These are phyloP conservation scores for Hippocampus comes DNA, from an alignment of 2,113 vertebrate species.

Conservation along the genomic window DNA sequence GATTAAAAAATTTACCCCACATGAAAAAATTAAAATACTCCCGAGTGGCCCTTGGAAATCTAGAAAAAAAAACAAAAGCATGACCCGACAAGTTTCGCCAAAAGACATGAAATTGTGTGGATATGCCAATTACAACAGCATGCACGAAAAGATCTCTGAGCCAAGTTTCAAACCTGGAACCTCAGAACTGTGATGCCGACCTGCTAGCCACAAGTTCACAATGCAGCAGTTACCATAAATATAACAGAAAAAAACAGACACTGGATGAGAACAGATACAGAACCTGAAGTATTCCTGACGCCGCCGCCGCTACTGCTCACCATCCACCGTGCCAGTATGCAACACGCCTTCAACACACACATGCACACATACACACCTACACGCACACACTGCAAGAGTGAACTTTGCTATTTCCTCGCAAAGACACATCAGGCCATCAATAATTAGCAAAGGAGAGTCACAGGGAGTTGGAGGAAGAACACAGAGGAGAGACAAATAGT, in stretches of 20 bases:
- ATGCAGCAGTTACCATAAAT: neutral
- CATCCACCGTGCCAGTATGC: slow-evolving; percentile 20
- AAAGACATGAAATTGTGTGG: no score
- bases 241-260: neutral
- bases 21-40: no score
- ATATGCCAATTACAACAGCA: no score
- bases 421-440: slow-evolving; percentile 43
- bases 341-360: slow-evolving; percentile 22
- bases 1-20: no score
- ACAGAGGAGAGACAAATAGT: slow-evolving; percentile 4
- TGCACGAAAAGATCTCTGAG: no score
- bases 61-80: no score
- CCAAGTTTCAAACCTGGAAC: neutral
- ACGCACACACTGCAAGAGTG: slow-evolving; percentile 21
- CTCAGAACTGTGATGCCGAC: neutral
- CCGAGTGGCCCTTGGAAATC: no score
- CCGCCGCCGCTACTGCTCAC: slow-evolving; percentile 16
- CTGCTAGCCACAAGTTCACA: neutral
- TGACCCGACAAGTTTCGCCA: no score
- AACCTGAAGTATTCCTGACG: slow-evolving; percentile 40
- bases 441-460: slow-evolving; percentile 53
- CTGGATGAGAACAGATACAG: slow-evolving; percentile 17
- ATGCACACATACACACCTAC: slow-evolving; percentile 10
- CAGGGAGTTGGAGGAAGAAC: slow-evolving; percentile 13
- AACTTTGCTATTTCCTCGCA: slow-evolving; percentile 47